Conservation (phyloP, 53 echinoderm and acorn worm species). For the Echinarachnius parma region DNA sequence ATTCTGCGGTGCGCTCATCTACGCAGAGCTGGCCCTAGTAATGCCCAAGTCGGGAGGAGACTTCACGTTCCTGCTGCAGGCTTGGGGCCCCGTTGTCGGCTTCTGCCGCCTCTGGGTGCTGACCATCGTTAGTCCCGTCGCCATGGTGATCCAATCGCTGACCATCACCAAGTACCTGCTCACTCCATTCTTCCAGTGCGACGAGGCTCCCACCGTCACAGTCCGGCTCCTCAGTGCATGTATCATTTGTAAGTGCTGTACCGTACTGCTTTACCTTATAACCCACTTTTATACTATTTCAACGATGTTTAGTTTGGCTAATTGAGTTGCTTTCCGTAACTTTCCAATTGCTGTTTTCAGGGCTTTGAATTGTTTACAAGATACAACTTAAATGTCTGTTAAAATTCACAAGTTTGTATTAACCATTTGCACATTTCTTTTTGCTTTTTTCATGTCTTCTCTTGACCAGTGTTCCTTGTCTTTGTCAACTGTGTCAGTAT, state of each 20-base stretch:
- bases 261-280: background rate
- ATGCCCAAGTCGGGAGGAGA: conserved; percentile 82
- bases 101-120: conserved; percentile 51
- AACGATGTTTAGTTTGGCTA: background rate
- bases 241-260: conserved; percentile 44
- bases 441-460: background rate
- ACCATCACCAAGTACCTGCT: conserved; percentile 51
- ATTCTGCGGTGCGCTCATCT: conserved; percentile 65
- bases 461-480: conserved; percentile 6
- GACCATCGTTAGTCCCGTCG: conserved; percentile 34
- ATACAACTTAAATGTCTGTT: too few relatives aligned
- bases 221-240: conserved; percentile 43
- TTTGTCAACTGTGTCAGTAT: conserved; percentile 26
- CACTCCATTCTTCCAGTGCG: conserved; percentile 49
- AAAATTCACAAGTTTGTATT: too few relatives aligned
- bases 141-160: conserved; percentile 36
- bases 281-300: background rate
- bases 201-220: conserved; percentile 8
- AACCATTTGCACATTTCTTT: background rate
- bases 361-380: too few relatives aligned
- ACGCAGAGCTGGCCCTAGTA: conserved; percentile 65
- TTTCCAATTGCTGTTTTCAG: too few relatives aligned
- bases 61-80: conserved; percentile 53
- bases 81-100: conserved; percentile 43
- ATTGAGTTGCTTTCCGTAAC: background rate